These are phyloP conservation scores for Anthoscopus minutus DNA, from an alignment of 2,113 vertebrate genomes.

Conservation along the genomic window DNA sequence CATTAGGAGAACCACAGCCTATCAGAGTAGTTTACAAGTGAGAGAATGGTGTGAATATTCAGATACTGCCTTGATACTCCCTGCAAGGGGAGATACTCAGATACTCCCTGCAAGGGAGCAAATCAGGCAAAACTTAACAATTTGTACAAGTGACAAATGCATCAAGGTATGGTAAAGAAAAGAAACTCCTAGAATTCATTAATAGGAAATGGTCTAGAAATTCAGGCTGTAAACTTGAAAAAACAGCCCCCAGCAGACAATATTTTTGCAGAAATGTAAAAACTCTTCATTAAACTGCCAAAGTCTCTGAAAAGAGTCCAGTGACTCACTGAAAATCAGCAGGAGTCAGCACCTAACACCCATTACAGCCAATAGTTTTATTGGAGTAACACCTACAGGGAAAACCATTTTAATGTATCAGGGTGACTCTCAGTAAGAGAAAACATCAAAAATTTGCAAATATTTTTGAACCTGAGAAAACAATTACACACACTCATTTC, in stretches of 20 bases:
- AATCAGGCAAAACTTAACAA: neutral
- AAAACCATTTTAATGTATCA: neutral
- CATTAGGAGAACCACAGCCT: neutral
- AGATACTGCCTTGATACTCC: neutral
- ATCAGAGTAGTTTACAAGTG: neutral
- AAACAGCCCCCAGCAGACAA: neutral
- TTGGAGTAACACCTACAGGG: neutral
- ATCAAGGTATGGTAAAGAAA: neutral
- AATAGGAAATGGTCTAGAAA: neutral
- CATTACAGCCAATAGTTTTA: neutral
- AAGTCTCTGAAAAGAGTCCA: neutral
- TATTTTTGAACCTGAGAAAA: neutral
- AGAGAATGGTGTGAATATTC: neutral
- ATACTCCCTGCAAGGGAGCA: neutral
- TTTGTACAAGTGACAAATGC: neutral
- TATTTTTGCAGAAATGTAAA: neutral
- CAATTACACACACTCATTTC: neutral
- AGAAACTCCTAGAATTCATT: neutral
- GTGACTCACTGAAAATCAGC: neutral
- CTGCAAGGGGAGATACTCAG: too few relatives aligned
- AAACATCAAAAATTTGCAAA: neutral
- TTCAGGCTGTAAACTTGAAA: neutral
- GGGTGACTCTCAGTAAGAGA: neutral
- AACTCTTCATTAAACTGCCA: neutral
- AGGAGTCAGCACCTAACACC: neutral